These are phyloP conservation scores for Corythornis leucogaster DNA, from an alignment of 2,797 vertebrate genomes.

Conservation along the genomic window DNA sequence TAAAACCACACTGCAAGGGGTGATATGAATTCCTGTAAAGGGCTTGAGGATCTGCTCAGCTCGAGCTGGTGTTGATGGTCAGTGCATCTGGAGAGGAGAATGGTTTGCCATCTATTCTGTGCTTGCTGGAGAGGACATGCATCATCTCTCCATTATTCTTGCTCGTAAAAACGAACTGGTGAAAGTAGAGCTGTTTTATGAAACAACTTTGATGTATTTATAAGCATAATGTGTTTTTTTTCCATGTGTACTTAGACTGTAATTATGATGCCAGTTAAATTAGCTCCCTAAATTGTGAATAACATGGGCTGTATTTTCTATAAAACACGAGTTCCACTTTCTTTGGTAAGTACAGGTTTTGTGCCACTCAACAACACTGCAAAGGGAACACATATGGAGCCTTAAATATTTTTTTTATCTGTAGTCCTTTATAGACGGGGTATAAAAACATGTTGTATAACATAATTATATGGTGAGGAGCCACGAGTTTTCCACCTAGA, in stretches of 20 bases:
- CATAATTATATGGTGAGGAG: background rate
- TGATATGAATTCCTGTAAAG: background rate
- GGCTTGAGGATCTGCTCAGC: background rate
- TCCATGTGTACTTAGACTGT: background rate
- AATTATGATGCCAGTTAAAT: background rate
- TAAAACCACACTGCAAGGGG: background rate
- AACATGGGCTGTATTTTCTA: conserved; percentile 2
- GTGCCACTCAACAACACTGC: background rate
- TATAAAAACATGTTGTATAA: conserved; percentile 12
- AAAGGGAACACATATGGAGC: background rate
- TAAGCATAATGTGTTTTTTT: background rate
- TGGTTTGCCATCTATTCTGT: background rate
- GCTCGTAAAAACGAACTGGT: background rate
- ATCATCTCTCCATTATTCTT: background rate
- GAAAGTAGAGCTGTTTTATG: background rate
- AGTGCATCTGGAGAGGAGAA: background rate
- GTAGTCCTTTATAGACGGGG: background rate
- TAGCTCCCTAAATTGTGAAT: background rate
- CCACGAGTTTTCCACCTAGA: conserved; percentile 14
- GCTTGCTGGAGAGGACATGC: background rate
- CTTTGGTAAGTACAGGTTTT: background rate
- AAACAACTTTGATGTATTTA: conserved; percentile 3
- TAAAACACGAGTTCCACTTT: background rate
- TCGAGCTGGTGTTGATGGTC: background rate
- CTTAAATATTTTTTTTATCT: conserved; percentile 4